phyloP scores from a whole-genome alignment of 2,113 vertebrate species.

The Labeo catla region DNA sequence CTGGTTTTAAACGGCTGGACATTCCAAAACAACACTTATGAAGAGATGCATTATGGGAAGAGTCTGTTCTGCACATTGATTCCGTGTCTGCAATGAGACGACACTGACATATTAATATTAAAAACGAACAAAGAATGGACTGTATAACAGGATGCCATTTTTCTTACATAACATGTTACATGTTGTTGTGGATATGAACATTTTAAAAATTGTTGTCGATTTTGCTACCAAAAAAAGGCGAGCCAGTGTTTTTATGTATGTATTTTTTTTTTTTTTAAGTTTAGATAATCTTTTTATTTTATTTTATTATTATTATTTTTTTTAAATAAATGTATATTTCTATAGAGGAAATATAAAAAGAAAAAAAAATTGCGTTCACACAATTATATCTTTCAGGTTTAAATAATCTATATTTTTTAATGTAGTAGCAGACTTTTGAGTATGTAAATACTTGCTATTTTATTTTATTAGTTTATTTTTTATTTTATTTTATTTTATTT shows the following conservation, averaged over 20 bases:
- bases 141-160: neutral
- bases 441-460: neutral
- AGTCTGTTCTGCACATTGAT: neutral
- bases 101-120: neutral
- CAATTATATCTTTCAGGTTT: too few relatives aligned
- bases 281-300: too few relatives aligned
- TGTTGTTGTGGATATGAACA: neutral
- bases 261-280: too few relatives aligned
- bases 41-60: conserved; percentile 13
- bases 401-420: too few relatives aligned
- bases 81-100: neutral
- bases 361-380: too few relatives aligned
- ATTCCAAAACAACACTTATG: conserved; percentile 37
- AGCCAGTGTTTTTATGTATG: neutral
- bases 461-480: too few relatives aligned
- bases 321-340: too few relatives aligned
- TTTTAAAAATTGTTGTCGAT: neutral
- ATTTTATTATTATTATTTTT: too few relatives aligned
- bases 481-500: too few relatives aligned
- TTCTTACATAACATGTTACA: neutral
- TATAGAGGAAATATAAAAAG: too few relatives aligned
- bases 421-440: too few relatives aligned
- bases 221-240: neutral
- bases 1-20: conserved; percentile 30
- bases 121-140: neutral